Evolutionary conservation across 23 tunicate genomes (phyloP), one percentile per base, ranked within the genome.

Genomic region (Styela plicata): DNA sequence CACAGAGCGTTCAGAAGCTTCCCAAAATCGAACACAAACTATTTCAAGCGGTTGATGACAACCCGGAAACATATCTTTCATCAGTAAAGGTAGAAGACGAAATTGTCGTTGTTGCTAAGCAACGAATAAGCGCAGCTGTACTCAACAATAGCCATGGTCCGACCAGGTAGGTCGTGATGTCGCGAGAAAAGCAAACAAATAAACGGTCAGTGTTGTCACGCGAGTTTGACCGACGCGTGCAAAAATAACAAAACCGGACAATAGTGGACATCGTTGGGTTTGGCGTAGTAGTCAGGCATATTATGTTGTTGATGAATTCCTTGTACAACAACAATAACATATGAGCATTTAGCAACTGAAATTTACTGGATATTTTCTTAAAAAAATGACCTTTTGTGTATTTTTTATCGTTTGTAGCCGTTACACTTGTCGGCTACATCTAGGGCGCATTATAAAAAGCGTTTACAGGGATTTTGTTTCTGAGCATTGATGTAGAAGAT

Each of bases 101-200:
- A 78, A 83, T 91, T n/a, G 97, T 91, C 30, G 76, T 82, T 52
- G 97, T 86, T 78, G 90, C 97, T 28, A 91, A 91, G 74, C 97
- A 86, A 86, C 90, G 97, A 10, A 82, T 91, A 31, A 83, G 90
- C 33, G 87, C 90, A 0, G 90, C 86, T 29, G 83, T 86, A 21
- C 82, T 73, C 22, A 82, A 76, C 74, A 91, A 91, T 62, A 86
- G 97, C 52, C 85, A 86, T 70, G 97, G 97, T 2, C 97, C 97
- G 3, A 83, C 84, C 31, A 82, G 85, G 96, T 89, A 44, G 64
- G 74, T 28, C 31, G 81, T 17, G 32, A 44, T 67, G 71, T 67
- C 57, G 13, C 13, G 57, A n/a, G 57, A 44, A 44, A 44, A 44
- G 13, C 13, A 44, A 44, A 44, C 57, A 44, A 44, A 44, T 44